Percentiles rank a stretch among this genome's conserved stretches.
phyloP scores from a whole-genome alignment of 1,140 invertebrate species.

The Stenopsyche tienmushanensis region DNA sequence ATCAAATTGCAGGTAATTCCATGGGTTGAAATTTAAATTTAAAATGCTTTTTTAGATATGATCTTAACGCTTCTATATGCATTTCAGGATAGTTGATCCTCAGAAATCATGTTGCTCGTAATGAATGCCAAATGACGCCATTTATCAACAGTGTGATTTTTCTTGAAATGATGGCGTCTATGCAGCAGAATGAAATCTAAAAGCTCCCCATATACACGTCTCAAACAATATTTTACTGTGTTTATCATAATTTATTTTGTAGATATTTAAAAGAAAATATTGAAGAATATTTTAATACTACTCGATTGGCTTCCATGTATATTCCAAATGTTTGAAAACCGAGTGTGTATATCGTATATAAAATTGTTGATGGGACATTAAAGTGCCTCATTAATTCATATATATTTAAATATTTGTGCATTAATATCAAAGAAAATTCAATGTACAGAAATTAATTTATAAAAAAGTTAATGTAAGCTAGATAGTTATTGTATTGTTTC shows the following conservation, averaged over 20 bases:
- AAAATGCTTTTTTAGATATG: too few relatives aligned
- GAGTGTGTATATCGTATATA: slow-evolving; percentile 8
- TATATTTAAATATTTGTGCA: too few relatives aligned
- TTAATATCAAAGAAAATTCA: too few relatives aligned
- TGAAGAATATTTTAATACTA: not conserved
- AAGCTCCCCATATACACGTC: slow-evolving; percentile 20
- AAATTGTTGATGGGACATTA: slow-evolving; percentile 22
- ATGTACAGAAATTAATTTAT: too few relatives aligned
- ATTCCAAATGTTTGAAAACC: slow-evolving; percentile 10
- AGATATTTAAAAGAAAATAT: not conserved
- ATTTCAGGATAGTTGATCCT: slow-evolving; percentile 33
- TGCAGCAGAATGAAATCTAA: slow-evolving; percentile 14
- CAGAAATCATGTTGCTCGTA: slow-evolving; percentile 39
- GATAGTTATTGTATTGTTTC: too few relatives aligned
- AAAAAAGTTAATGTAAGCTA: too few relatives aligned
- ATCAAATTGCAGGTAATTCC: slow-evolving; percentile 37
- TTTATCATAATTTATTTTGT: not conserved
- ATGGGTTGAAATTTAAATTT: not conserved
- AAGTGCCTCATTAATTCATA: slow-evolving; percentile 23
- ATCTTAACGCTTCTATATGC: not conserved
- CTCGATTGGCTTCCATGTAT: slow-evolving; percentile 26
- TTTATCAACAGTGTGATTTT: too few relatives aligned
- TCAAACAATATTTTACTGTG: too few relatives aligned
- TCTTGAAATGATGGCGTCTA: not conserved
- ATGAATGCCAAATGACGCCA: slow-evolving; percentile 27